phyloP scores from a whole-genome alignment of 1,140 invertebrate species.

The Hyphantria cunea region DNA sequence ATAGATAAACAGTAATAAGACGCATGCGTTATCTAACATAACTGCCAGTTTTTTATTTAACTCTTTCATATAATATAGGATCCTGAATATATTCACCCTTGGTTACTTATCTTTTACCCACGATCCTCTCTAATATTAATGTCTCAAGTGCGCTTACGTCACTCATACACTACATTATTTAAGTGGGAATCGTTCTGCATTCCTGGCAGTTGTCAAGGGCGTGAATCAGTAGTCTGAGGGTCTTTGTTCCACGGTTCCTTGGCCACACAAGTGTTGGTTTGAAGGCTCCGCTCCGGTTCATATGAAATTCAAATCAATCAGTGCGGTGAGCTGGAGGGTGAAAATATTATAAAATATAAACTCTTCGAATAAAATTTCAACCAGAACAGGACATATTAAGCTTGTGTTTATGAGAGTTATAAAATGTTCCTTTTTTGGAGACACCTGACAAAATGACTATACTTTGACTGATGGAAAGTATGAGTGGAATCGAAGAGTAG shows the following conservation, averaged over 20 bases:
- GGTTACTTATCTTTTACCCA: background rate
- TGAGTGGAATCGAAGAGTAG: no score
- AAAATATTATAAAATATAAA: background rate
- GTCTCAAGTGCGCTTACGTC: conserved; percentile 7
- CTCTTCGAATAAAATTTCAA: no score
- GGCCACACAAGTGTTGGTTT: conserved; percentile 37
- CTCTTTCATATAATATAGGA: no score
- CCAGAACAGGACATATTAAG: no score
- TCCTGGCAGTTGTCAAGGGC: conserved; percentile 14
- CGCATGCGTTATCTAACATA: no score
- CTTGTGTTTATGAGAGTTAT: no score
- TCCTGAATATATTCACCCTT: no score
- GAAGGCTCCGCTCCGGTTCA: conserved; percentile 8
- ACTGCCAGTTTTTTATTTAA: no score
- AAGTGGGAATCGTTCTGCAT: conserved; percentile 11
- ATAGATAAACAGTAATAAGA: no score
- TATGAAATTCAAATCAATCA: conserved; percentile 42
- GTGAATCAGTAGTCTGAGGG: conserved; percentile 2
- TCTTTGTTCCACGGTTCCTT: conserved; percentile 37
- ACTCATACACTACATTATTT: conserved; percentile 2
- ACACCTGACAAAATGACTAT: no score
- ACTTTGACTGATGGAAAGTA: no score
- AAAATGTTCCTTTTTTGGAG: no score
- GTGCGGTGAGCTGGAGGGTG: background rate
- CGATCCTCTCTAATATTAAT: background rate